Evolutionary conservation across 1,140 invertebrate genomes (phyloP), one percentile per base, ranked within the genome.

Genomic region (Condylostylus longicornis): DNA sequence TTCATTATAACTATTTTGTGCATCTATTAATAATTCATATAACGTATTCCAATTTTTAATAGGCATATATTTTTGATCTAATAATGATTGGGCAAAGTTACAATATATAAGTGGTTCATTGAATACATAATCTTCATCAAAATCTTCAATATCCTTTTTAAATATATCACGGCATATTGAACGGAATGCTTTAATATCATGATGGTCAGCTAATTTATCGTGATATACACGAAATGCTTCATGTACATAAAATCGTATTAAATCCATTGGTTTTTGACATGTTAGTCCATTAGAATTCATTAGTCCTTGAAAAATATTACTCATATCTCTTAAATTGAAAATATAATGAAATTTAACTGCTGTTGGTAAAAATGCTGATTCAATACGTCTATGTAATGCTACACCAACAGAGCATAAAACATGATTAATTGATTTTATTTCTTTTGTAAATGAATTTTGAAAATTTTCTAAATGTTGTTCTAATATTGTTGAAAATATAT

Each of bases 311-410:
- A 63, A 87, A 40, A 87, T 83, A 55, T 93, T 93, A 3, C 87
- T 87, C 4, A 96, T 63, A 61, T 97, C 91, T 41, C 90, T 66
- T 18, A 97, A 62, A 61, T 94, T 97, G 62, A 95, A 96, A 17
- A 85, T 68, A 51, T 97, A 97, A 61, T 96, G 91, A 59, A 95
- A 97, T 61, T 94, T 96, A 18, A 88, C 69, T 5, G 89, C 90
- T 1, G 90, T 96, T 4, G 90, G 90, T 31, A 94, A 64, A 58
- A 94, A 94, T 0, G 70, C 75, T 4, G 71, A 53, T 1, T 75
- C 58, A 1, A 95, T 69, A 51, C 80, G 84, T 7, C 67, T 64
- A 51, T 96, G 90, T 2, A 94, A 63, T 1, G 65, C 63, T 5
- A 94, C 60, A 1, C 88, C 83, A 4, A 79, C 70, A n/a, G 70